Base-by-base conservation (phyloP, 2,113 vertebrate genomes). In the Corythaeola cristata region DNA sequence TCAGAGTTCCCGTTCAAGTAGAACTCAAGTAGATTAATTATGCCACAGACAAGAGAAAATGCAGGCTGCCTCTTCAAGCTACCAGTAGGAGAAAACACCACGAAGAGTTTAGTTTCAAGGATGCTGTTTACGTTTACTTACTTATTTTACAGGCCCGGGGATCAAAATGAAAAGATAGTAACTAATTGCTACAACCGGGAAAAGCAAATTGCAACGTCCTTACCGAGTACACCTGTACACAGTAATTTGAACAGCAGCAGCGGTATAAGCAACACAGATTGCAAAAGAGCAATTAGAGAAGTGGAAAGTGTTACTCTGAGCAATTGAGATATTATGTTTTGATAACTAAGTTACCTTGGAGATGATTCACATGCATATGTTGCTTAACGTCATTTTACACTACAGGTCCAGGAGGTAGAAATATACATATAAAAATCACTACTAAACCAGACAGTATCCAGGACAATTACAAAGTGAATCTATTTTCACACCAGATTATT, bases 131-230 rank as follows among this genome's bases (percentile, higher is more conserved):
- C 77, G 81, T 89, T 83, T 74, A 89, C 67, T 94, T 68, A 94
- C 59, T 93, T 83, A 89, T 83, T 96, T 96, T 75, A 68, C 80
- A 89, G 77, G 52, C 63, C 52, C 74, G 1, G 4, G 58, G 45
- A 96, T 86, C 66, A 85, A 95, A 96, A 96, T 79, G 55, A 95
- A 91, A 72, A 90, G 90, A 81, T 81, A 95, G 64, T 63, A 92
- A 95, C 89, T 97, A 97, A 97, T 89, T 95, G 88, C 80, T 90
- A 75, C 94, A 89, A 88, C 91, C 76, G 95, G 89, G 94, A 96
- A 95, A 97, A 96, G 68, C 73, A 97, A 90, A 97, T 68, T 86
- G 89, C 66, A 60, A 93, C 84, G 80, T 68, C 66, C 73, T 95
- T 71, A 35, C 72, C 11, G 8, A 77, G 44, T 90, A 93, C 95